phyloP scores from a whole-genome alignment of 2,888 invertebrate genomes.

The Rutpela maculata region DNA sequence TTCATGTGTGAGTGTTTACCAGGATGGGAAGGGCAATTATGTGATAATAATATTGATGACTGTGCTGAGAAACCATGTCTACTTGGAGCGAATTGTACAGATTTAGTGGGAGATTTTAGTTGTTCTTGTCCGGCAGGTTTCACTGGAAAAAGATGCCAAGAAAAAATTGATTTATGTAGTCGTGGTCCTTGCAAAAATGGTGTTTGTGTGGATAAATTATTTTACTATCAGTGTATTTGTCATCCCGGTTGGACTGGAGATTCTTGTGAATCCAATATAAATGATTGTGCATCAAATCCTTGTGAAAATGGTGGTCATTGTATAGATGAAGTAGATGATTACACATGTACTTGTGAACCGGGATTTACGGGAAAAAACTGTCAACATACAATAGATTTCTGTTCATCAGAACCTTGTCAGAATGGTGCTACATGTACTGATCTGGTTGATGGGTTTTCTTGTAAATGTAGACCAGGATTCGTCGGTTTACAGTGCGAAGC shows the following conservation, averaged over 20 bases:
- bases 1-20: conserved; percentile 96
- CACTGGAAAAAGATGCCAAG: conserved; percentile 95
- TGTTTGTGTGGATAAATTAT: conserved; percentile 92
- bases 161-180: conserved; percentile 94
- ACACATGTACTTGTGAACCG: conserved; percentile 92
- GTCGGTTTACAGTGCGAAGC: conserved; percentile 96
- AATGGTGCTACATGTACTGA: conserved; percentile 93
- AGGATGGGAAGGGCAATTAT: conserved; percentile 98
- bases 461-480: conserved; percentile 95
- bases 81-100: conserved; percentile 93
- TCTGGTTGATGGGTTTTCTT: conserved; percentile 91
- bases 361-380: conserved; percentile 95
- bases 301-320: conserved; percentile 96
- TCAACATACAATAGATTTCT: conserved; percentile 90
- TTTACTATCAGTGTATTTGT: conserved; percentile 91
- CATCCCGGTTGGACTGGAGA: conserved; percentile 93
- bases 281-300: conserved; percentile 92
- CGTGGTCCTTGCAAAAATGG: conserved; percentile 95
- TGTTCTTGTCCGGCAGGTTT: conserved; percentile 97
- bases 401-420: conserved; percentile 91
- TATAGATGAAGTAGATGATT: conserved; percentile 89
- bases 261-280: conserved; percentile 92
- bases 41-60: conserved; percentile 94
- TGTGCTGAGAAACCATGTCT: conserved; percentile 95
- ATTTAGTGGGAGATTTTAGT: conserved; percentile 94